A percentile compares a stretch with the other conserved stretches of the same genome.
Evolutionary conservation across 2,113 vertebrate genomes (phyloP).

Genomic region (Arenaria interpres): DNA sequence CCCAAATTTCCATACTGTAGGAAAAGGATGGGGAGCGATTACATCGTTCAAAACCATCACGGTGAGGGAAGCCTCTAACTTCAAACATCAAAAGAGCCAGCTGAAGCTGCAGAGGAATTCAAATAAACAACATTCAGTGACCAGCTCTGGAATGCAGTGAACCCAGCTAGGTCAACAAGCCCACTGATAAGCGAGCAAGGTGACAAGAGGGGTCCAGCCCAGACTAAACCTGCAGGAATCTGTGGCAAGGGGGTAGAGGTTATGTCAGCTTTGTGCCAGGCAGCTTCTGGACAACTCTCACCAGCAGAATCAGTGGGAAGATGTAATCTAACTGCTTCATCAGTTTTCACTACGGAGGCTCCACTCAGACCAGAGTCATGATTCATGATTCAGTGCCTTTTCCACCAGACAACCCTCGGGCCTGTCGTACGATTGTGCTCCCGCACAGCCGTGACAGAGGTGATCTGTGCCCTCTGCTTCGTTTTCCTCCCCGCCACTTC

Average conservation of each 20-base stretch:
- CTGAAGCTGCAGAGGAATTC: conserved; percentile 39
- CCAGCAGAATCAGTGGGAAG: background rate
- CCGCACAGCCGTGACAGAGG: background rate
- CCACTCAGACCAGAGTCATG: background rate
- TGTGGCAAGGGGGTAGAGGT: background rate
- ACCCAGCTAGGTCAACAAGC: conserved; percentile 21
- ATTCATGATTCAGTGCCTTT: background rate
- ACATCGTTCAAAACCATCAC: background rate
- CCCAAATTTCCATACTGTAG: background rate
- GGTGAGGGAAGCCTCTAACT: background rate
- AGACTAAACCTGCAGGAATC: background rate
- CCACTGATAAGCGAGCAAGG: background rate
- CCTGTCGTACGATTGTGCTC: background rate
- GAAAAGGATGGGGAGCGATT: background rate
- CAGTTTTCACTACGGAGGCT: background rate
- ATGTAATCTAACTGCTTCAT: background rate
- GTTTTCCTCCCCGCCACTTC: background rate
- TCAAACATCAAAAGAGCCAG: background rate
- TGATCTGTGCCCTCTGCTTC: background rate
- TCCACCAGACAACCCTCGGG: background rate
- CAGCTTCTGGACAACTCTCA: background rate
- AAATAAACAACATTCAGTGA: background rate
- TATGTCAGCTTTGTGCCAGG: background rate
- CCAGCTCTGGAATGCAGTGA: conserved; percentile 24
- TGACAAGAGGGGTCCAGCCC: background rate